Conservation (phyloP, 1,140 invertebrate genomes). For the Mylabris phalerata region DNA sequence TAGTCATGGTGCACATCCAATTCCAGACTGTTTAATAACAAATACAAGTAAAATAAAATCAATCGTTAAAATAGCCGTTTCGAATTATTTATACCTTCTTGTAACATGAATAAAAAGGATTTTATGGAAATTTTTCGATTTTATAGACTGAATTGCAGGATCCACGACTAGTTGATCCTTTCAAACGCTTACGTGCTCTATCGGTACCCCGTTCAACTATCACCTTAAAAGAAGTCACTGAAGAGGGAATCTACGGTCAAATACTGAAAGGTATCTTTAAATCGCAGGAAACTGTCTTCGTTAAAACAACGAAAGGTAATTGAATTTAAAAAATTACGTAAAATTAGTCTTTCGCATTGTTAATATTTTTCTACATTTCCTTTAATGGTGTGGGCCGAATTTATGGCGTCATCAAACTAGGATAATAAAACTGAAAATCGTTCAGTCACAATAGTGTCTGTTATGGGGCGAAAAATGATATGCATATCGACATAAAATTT, state of each 20-base stretch:
- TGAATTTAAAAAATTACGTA: not conserved
- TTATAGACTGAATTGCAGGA: slow-evolving; percentile 35
- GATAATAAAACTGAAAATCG: too few relatives aligned
- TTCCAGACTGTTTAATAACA: not conserved
- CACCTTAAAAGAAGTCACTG: slow-evolving; percentile 54
- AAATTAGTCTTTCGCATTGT: not conserved
- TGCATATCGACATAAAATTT: slow-evolving; percentile 1
- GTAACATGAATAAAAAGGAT: not conserved
- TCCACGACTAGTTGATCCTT: slow-evolving; percentile 47
- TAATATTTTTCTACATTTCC: not conserved
- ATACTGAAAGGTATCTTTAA: slow-evolving; percentile 68
- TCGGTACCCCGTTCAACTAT: slow-evolving; percentile 59
- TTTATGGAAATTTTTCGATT: not conserved
- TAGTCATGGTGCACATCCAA: slow-evolving; percentile 7
- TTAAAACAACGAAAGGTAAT: slow-evolving; percentile 78
- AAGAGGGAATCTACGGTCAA: slow-evolving; percentile 77
- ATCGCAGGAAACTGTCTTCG: slow-evolving; percentile 69
- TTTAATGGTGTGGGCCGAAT: too few relatives aligned
- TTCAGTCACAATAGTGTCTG: not conserved
- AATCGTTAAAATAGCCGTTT: too few relatives aligned
- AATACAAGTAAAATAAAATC: too few relatives aligned
- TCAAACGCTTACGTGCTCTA: slow-evolving; percentile 61
- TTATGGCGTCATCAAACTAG: too few relatives aligned
- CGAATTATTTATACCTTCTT: not conserved
- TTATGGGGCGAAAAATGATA: not conserved